Base-by-base conservation (phyloP, 2,797 vertebrate genomes). In the Adrianichthys oophorus region DNA sequence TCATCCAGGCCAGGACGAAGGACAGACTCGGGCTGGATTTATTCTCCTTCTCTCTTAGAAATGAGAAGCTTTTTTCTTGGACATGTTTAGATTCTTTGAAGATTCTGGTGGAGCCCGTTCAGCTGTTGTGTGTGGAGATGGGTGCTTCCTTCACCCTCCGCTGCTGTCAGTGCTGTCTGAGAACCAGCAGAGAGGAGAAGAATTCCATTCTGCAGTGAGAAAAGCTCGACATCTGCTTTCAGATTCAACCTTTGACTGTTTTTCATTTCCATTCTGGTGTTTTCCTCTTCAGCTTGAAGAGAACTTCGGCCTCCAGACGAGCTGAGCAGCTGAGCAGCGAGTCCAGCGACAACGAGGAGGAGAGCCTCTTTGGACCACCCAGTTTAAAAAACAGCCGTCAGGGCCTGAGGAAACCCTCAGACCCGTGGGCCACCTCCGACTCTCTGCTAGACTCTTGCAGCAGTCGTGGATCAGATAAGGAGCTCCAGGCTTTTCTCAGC, bases 401-500 rank as follows among this genome's bases (percentile, higher is more conserved):
- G 6, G 62, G 56, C 26, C 71, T 43, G 53, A 59, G 41, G 50
- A 56, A 15, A 29, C 1, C 41, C 0, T 40, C 7, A 4, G 59
- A 69, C 42, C 52, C 4, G 1, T 17, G 40, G 48, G 16, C n/a
- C 18, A 3, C 10, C 18, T 13, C 44, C 2, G 52, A 57, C 61
- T 29, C 23, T 29, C 1, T 24, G 0, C 5, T 14, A 0, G 59
- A 48, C 12, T 90, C 87, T 32, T 83, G 91, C 72, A 85, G 84
- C 0, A 92, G 93, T 41, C 87, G 88, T 0, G 93, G 94, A 0
- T 93, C 94, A 0, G 95, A 97, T 78, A 79, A 88, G 40, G 84
- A 95, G 76, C 72, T 98, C 23, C 91, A 95, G 74, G 93, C 92
- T 57, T 91, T 96, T 66, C 95, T 98, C 16, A 91, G 87, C 62